Base-by-base conservation (phyloP, 2,888 invertebrate species). In the Euphydryas editha region DNA sequence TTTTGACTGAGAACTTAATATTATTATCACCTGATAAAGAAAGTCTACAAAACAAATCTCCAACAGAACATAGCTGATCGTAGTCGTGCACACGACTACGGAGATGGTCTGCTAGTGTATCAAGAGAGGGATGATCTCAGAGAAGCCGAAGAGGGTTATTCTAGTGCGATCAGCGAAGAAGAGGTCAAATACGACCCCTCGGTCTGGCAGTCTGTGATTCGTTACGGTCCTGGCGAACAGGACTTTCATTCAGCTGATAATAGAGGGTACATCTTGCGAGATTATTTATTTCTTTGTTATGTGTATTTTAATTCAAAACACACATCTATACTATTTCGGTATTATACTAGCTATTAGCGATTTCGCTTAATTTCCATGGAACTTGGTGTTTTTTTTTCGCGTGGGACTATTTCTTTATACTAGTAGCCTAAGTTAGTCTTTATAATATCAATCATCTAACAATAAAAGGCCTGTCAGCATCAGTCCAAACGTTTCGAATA, bases 81-180 rank as follows among this genome's bases (percentile, higher is more conserved):
- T 46, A 77, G 76, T 18, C 84, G 84, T 1, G 71, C 81, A 73
- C 79, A 94, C 74, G 87, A 86, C 64, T 94, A 94, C 78, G 94
- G 94, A 37, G 94, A 94, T 69, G 93, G 93, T 0, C 86, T 94
- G 73, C 89, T 94, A 58, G 91, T 94, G 68, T 94, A 92, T 80
- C 89, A 90, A 54, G 90, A 91, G 15, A 87, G 83, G 1, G 87
- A 88, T 57, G 89, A 87, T 75, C 79, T 89, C 20, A 87, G 75
- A 0, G 85, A 85, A 62, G 82, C 80, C 0, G 90, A 90, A 72
- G 95, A 95, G 76, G 96, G 95, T 58, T 96, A 96, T 83, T 96
- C 95, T 73, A 95, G 95, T 77, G 95, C 95, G 66, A 95, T 95
- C 68, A 95, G 95, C 76, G 96, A 96, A 84, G 96, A 96, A 79